Base-by-base conservation (phyloP, 2,113 vertebrate species). In the Turnix velox region DNA sequence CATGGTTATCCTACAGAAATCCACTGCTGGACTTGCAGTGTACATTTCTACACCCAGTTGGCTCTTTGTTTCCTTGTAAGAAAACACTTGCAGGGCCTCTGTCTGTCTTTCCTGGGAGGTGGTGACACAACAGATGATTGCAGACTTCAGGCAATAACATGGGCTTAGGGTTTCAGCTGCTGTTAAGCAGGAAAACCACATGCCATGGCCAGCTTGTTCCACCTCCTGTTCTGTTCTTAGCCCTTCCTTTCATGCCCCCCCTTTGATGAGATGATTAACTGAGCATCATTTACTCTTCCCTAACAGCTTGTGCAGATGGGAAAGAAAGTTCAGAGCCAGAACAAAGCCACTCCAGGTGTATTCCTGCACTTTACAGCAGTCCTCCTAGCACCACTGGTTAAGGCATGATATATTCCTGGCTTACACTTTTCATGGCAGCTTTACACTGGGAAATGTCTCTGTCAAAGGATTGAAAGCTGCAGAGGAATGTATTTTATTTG, bases 401-500 rank as follows among this genome's bases (percentile, higher is more conserved):
- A 84, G 40, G 77, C 93, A 81, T 51, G 3, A 61, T 40, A 43
- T 7, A 25, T 0, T 72, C 55, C 81, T 95, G 91, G 86, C 80
- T 92, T n/a, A 35, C 42, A 31, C 37, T 27, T 66, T 68, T 84
- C 39, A 20, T 22, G 59, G 74, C 71, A 81, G 93, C 86, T 80
- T 92, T 78, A 37, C 73, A 24, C 54, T 73, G 71, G 83, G 75
- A 94, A 95, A 88, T 28, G 19, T 81, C 79, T 84, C 51, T 85
- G 87, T 85, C 46, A 81, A 40, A 78, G 55, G 55, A 46, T 0
- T 2, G 25, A 85, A 89, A 80, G 59, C 81, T 27, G 18, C 49
- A 39, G 10, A 49, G 76, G 82, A 90, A 78, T 31, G 71, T 57
- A 46, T 91, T 87, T 90, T 54, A 82, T 81, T 65, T 83, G 81